Percentiles rank a stretch among this genome's conserved stretches.
These are phyloP conservation scores for Prinia subflava DNA, from an alignment of 2,113 vertebrate genomes.

Conservation along the genomic window DNA sequence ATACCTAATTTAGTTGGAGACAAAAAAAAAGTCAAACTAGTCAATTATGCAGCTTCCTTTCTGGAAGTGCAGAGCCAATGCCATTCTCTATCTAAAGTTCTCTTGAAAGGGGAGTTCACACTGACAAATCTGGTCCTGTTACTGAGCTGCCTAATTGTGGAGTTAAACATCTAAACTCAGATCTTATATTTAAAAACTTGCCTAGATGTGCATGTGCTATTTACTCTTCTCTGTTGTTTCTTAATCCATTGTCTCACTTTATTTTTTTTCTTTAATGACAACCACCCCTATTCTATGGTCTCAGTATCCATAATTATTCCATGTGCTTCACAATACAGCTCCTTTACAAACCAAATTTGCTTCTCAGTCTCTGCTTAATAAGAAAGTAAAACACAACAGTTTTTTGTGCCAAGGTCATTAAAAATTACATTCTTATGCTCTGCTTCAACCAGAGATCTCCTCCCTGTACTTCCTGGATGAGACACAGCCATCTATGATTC, in stretches of 20 bases:
- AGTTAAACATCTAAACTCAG: background rate
- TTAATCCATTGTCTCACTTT: background rate
- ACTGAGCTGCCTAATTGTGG: background rate
- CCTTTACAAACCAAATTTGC: background rate
- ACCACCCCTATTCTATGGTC: background rate
- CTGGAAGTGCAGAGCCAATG: background rate
- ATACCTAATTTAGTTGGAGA: background rate
- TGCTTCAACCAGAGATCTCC: background rate
- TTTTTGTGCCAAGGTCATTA: background rate
- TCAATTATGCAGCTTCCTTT: background rate
- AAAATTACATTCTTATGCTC: background rate
- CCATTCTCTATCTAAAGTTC: background rate
- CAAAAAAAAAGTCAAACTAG: background rate
- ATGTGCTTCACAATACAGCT: background rate
- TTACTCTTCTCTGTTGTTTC: background rate
- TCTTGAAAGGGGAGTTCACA: background rate
- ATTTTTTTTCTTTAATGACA: background rate
- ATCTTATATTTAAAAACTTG: background rate
- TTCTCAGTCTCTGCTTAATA: background rate
- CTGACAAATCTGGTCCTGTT: background rate
- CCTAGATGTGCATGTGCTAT: background rate
- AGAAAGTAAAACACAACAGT: background rate
- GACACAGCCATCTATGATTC: background rate
- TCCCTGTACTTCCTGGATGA: constrained; percentile 38
- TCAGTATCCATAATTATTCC: background rate